Percentiles rank a stretch among this genome's conserved stretches.
Conservation (phyloP, 2,888 invertebrate species). For the Acrobasis repandana region DNA sequence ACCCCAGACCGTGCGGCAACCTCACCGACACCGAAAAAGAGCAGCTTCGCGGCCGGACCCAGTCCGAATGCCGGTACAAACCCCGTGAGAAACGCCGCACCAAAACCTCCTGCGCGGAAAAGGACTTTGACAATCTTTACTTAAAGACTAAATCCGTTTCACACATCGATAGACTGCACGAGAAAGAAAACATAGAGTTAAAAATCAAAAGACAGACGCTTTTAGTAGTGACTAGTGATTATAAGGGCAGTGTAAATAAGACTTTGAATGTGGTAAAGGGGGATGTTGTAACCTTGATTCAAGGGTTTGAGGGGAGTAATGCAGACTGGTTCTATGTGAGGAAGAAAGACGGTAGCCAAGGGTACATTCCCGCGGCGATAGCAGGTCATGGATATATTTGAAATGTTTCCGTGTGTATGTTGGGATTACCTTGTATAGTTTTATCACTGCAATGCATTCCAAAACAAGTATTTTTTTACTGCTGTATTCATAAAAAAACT, state of each 20-base stretch:
- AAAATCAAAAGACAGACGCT: slow-evolving; percentile 85
- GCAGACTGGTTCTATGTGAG: slow-evolving; percentile 91
- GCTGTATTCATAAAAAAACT: too few relatives aligned
- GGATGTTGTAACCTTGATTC: slow-evolving; percentile 88
- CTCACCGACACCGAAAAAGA: slow-evolving; percentile 91
- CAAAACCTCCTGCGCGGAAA: slow-evolving; percentile 84
- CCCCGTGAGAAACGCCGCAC: slow-evolving; percentile 61
- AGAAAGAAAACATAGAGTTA: slow-evolving; percentile 46
- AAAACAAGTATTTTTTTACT: too few relatives aligned
- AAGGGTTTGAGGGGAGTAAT: slow-evolving; percentile 74
- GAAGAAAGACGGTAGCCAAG: slow-evolving; percentile 87
- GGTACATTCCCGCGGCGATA: slow-evolving; percentile 89
- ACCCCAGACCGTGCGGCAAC: slow-evolving; percentile 91
- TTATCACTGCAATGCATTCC: too few relatives aligned
- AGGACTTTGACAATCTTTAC: slow-evolving; percentile 88
- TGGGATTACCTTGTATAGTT: too few relatives aligned
- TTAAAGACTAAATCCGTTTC: slow-evolving; percentile 79
- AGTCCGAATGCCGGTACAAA: slow-evolving; percentile 86
- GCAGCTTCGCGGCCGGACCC: slow-evolving; percentile 83
- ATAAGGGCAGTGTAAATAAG: slow-evolving; percentile 81
- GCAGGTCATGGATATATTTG: slow-evolving; percentile 91
- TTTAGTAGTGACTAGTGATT: slow-evolving; percentile 87
- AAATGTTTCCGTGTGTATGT: slow-evolving; percentile 22
- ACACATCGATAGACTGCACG: slow-evolving; percentile 54
- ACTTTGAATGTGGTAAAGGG: slow-evolving; percentile 86